Conservation (phyloP, 2,888 invertebrate genomes). For the Plemyria rubiginata region DNA sequence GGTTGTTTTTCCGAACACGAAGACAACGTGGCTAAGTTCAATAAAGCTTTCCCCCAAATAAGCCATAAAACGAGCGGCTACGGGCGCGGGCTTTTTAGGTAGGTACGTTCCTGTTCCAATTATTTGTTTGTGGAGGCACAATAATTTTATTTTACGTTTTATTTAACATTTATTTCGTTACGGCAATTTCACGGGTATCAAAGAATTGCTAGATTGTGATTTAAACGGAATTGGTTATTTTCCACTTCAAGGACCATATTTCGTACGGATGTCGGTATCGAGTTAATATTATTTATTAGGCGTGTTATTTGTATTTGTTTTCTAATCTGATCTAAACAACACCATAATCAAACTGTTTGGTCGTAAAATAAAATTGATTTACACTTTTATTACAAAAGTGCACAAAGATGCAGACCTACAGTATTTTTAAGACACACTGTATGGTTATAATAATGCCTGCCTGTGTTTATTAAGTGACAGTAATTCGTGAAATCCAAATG, state of each 20-base stretch:
- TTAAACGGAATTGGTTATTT: conserved; percentile 83
- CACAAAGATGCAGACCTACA: too few relatives aligned
- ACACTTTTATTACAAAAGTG: conserved; percentile 4
- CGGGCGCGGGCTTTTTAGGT: conserved; percentile 71
- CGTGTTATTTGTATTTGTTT: conserved; percentile 69
- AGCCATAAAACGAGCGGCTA: conserved; percentile 82
- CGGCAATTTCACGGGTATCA: conserved; percentile 85
- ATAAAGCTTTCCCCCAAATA: conserved; percentile 85
- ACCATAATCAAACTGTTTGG: conserved; percentile 54
- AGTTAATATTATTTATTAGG: conserved; percentile 78
- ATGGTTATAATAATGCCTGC: neutral
- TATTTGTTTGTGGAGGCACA: conserved; percentile 84
- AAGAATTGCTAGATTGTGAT: conserved; percentile 83
- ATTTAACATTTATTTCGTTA: conserved; percentile 85
- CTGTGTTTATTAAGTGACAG: neutral
- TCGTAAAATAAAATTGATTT: conserved; percentile 46
- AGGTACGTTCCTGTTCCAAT: conserved; percentile 78
- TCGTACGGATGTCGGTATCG: conserved; percentile 52
- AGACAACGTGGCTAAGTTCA: conserved; percentile 80
- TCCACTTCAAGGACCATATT: conserved; percentile 76
- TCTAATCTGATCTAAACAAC: conserved; percentile 61
- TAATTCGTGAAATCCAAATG: neutral
- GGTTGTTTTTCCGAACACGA: conserved; percentile 60
- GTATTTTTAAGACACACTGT: neutral
- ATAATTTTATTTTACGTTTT: conserved; percentile 85